Conservation (phyloP, 1,140 invertebrate species). For the Drosophila melanogaster region Release_6_plus_ISO1_MT NT_033777.3:6337501-6338000, state of each 20-base stretch:
- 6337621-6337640: conserved; percentile 46
- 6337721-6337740: conserved; percentile 12
- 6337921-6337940: too few relatives aligned
- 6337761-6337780: conserved; percentile 11
- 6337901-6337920: not conserved
- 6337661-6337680: conserved; percentile 15
- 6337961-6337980: too few relatives aligned
- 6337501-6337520: conserved; percentile 10
- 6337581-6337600: conserved; percentile 60
- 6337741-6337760: conserved; percentile 4
- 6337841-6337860: not conserved
- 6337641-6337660: not conserved
- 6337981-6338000: too few relatives aligned
- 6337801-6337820: conserved; percentile 9
- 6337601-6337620: conserved; percentile 66
- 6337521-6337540: conserved; percentile 69
- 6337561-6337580: conserved; percentile 69
- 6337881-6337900: not conserved
- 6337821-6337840: not conserved
- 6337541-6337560: conserved; percentile 65
- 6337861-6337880: not conserved
- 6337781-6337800: not conserved
- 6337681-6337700: not conserved
- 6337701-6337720: not conserved
- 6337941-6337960: too few relatives aligned